Evolutionary conservation across 23 tunicate species (phyloP).

Genomic region (Ascidia mentula): DNA sequence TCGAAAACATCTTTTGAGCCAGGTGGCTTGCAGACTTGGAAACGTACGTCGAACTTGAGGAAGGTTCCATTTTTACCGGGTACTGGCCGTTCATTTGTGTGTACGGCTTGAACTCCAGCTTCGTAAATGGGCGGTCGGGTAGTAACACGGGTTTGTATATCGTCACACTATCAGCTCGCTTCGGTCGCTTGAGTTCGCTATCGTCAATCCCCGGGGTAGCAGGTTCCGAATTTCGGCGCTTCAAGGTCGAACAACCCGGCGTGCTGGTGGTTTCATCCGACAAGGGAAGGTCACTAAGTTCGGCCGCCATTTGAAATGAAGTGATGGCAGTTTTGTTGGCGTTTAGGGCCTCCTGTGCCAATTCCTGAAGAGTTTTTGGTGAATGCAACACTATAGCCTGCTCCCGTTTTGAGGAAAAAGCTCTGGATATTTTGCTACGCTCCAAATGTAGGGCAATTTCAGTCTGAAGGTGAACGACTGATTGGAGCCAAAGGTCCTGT

Average conservation of each 20-base stretch:
- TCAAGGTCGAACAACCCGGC: background rate
- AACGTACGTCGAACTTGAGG: background rate
- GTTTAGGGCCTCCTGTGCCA: background rate
- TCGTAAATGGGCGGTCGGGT: constrained; percentile 29
- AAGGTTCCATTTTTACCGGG: background rate
- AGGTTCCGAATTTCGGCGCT: constrained; percentile 66
- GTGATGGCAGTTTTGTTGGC: background rate
- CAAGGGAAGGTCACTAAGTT: background rate
- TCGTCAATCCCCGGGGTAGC: background rate
- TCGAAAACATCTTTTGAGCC: background rate
- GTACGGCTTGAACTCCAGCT: constrained; percentile 18
- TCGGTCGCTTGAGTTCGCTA: background rate
- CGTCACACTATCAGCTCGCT: constrained; percentile 19
- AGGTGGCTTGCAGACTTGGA: background rate
- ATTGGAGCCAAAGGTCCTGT: constrained; percentile 55
- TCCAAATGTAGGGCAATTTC: constrained; percentile 51
- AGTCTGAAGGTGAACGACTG: constrained; percentile 51
- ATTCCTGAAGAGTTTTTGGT: background rate
- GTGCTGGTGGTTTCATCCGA: background rate
- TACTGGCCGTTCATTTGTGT: background rate
- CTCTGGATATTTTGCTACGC: constrained; percentile 20
- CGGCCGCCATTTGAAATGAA: background rate
- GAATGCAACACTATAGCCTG: background rate
- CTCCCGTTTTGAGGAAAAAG: background rate
- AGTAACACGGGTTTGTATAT: constrained; percentile 32